phyloP scores from a whole-genome alignment of 1,140 invertebrate genomes.

The Goniozus legneri region DNA sequence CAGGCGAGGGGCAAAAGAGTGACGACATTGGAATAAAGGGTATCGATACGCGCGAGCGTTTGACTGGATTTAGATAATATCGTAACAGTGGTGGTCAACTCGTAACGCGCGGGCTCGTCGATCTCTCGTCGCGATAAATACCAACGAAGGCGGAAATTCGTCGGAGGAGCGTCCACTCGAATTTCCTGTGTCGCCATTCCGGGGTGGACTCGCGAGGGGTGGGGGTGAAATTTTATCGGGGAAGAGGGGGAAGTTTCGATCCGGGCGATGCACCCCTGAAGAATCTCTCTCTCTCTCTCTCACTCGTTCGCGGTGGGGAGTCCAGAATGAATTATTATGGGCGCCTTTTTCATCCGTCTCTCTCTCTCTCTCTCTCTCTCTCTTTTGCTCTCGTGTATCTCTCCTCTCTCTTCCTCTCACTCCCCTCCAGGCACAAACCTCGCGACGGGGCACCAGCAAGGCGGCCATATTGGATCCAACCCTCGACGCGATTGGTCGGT shows the following conservation, averaged over 20 bases:
- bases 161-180: too few relatives aligned
- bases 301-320: conserved; percentile 43
- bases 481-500: conserved; percentile 48
- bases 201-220: too few relatives aligned
- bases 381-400: too few relatives aligned
- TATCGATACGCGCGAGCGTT: conserved; percentile 39
- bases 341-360: conserved; percentile 45
- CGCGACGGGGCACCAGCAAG: conserved; percentile 39
- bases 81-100: conserved; percentile 43
- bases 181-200: too few relatives aligned
- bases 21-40: conserved; percentile 45
- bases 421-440: conserved; percentile 17
- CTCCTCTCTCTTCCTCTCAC: conserved; percentile 36
- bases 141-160: too few relatives aligned
- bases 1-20: conserved; percentile 16
- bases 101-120: too few relatives aligned
- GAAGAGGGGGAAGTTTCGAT: conserved; percentile 9
- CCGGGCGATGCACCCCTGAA: conserved; percentile 36
- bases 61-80: conserved; percentile 49
- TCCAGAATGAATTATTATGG: conserved; percentile 49
- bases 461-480: conserved; percentile 52
- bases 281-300: conserved; percentile 4
- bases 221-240: not conserved
- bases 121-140: too few relatives aligned
- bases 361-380: conserved; percentile 14